Percentiles rank a stretch among this genome's conserved stretches.
Evolutionary conservation across 2,888 invertebrate species (phyloP).

Genomic region (Epsilonema sp.): DNA sequence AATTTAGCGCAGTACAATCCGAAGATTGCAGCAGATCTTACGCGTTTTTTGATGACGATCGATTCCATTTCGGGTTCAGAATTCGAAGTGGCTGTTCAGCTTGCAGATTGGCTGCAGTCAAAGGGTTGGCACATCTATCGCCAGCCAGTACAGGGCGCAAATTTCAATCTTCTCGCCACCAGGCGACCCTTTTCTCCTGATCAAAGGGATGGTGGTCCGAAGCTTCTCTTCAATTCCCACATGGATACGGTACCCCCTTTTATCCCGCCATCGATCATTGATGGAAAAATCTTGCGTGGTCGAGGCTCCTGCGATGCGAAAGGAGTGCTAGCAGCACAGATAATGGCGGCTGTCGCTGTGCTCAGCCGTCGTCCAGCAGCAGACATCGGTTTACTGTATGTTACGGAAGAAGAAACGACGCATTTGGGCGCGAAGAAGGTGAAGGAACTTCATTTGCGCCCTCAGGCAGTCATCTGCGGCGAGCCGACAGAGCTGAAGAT

Average conservation of each 20-base stretch:
- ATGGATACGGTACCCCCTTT: slow-evolving; percentile 26
- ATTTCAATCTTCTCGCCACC: background rate
- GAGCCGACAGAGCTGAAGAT: slow-evolving; percentile 24
- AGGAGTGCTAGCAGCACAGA: background rate
- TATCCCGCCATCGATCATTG: slow-evolving; percentile 14
- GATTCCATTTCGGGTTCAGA: too few species aligned
- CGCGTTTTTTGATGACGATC: too few species aligned
- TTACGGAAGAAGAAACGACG: slow-evolving; percentile 23
- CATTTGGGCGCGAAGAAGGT: slow-evolving; percentile 18
- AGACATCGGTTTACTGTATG: slow-evolving; percentile 18
- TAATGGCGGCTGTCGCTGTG: background rate
- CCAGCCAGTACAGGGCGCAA: background rate
- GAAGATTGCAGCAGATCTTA: too few species aligned
- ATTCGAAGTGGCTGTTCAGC: background rate
- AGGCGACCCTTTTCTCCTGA: too few species aligned
- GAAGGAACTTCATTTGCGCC: background rate
- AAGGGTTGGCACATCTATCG: background rate
- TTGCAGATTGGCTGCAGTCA: background rate
- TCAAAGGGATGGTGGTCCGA: slow-evolving; percentile 6
- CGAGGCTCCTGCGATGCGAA: background rate
- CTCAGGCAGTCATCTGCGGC: slow-evolving; percentile 16
- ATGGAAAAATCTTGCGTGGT: background rate
- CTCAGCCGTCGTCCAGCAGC: background rate
- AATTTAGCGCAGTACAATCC: too few species aligned
- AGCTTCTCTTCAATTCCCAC: slow-evolving; percentile 21